Conservation (phyloP, 1,140 invertebrate genomes). For the Plodia interpunctella region DNA sequence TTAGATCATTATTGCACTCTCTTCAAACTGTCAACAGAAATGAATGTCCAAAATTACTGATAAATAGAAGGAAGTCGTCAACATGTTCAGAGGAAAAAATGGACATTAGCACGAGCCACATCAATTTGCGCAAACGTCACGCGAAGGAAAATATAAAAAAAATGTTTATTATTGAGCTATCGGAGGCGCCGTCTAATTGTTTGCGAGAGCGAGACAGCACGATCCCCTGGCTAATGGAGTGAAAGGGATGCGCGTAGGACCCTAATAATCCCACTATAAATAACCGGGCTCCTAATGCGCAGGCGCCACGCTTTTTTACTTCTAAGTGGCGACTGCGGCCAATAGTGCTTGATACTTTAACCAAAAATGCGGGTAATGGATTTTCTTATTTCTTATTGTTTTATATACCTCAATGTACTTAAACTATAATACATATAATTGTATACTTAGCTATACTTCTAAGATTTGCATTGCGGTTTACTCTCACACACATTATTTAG, state of each 20-base stretch:
- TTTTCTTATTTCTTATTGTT: too few species aligned
- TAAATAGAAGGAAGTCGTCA: background rate
- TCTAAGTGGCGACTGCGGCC: conserved; percentile 17
- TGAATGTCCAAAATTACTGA: background rate
- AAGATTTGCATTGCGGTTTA: too few species aligned
- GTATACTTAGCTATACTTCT: too few species aligned
- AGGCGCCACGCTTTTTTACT: conserved; percentile 39
- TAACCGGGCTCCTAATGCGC: conserved; percentile 37
- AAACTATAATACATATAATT: too few species aligned
- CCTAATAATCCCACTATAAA: conserved; percentile 42
- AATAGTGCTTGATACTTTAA: conserved; percentile 17
- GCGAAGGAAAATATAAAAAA: background rate
- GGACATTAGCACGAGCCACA: background rate
- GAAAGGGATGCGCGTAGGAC: conserved; percentile 23
- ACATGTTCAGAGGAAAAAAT: background rate
- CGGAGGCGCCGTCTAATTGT: conserved; percentile 11
- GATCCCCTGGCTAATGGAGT: background rate
- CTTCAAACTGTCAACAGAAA: background rate
- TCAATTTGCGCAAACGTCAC: conserved; percentile 5
- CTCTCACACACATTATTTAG: too few species aligned
- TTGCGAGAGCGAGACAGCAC: conserved; percentile 22
- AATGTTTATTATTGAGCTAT: background rate
- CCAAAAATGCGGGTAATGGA: too few species aligned
- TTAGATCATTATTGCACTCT: background rate
- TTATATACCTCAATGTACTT: too few species aligned